A percentile compares a stretch with the other conserved stretches of the same genome.
Conservation (phyloP, 2,113 vertebrate species). For the Struthidea cinerea region DNA sequence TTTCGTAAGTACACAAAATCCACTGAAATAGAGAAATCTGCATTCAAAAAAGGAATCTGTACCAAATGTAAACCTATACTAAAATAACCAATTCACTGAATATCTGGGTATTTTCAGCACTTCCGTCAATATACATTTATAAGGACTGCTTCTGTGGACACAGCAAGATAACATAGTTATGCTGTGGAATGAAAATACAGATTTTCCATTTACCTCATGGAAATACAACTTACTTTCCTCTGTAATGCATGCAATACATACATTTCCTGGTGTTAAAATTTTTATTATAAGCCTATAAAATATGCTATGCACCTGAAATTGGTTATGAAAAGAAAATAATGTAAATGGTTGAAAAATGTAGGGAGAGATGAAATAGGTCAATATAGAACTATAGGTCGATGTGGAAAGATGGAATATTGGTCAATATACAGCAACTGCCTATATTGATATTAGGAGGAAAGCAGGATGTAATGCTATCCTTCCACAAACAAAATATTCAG, state of each 20-base stretch:
- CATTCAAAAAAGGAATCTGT: not conserved
- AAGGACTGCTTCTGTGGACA: not conserved
- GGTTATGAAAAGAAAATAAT: not conserved
- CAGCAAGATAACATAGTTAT: not conserved
- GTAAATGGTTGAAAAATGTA: not conserved
- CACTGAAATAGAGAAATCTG: not conserved
- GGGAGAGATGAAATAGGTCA: not conserved
- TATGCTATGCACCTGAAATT: not conserved
- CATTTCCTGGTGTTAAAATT: not conserved
- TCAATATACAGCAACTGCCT: not conserved
- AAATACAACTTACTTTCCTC: not conserved
- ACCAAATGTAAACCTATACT: not conserved
- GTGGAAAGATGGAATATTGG: not conserved
- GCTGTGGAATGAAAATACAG: not conserved
- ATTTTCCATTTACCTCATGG: not conserved
- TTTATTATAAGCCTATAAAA: not conserved
- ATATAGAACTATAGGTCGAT: not conserved
- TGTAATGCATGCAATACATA: not conserved
- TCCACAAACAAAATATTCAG: not conserved
- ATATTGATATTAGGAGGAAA: not conserved
- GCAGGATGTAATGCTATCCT: not conserved
- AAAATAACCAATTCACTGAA: not conserved
- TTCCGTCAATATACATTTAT: not conserved
- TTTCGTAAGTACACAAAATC: slow-evolving; percentile 43
- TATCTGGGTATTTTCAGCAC: not conserved